These are phyloP conservation scores for Montipora capricornis DNA, from an alignment of 64 coral and sea anemone genomes.

Conservation along the genomic window DNA sequence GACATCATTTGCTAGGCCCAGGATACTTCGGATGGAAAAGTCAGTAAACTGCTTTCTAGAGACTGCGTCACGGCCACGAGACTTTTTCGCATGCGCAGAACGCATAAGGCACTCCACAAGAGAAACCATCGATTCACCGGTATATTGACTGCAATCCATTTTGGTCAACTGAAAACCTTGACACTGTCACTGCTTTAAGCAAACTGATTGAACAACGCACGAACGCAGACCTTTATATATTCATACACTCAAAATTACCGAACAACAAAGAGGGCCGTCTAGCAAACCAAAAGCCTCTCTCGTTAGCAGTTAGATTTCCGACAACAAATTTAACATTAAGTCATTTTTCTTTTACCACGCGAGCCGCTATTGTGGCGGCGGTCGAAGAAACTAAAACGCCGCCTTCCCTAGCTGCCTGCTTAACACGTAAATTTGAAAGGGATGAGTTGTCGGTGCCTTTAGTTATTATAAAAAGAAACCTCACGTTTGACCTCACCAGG, in stretches of 20 bases:
- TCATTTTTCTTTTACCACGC: too few species aligned
- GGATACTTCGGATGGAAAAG: constrained; percentile 7
- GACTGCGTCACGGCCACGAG: background rate
- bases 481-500: too few species aligned
- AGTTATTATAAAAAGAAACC: too few species aligned
- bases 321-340: too few species aligned
- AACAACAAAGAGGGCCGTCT: constrained; percentile 1
- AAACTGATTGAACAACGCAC: background rate
- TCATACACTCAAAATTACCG: background rate
- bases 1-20: background rate
- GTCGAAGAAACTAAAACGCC: too few species aligned
- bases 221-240: background rate
- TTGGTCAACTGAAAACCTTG: background rate
- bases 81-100: background rate
- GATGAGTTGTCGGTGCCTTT: too few species aligned
- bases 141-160: background rate
- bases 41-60: background rate
- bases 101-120: background rate
- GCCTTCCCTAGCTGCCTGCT: too few species aligned
- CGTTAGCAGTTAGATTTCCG: background rate
- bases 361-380: too few species aligned
- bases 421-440: too few species aligned
- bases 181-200: background rate
- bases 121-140: background rate
- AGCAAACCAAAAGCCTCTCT: background rate